Conservation (phyloP, 2,113 vertebrate genomes). For the Brachyhypopomus gauderio region DNA sequence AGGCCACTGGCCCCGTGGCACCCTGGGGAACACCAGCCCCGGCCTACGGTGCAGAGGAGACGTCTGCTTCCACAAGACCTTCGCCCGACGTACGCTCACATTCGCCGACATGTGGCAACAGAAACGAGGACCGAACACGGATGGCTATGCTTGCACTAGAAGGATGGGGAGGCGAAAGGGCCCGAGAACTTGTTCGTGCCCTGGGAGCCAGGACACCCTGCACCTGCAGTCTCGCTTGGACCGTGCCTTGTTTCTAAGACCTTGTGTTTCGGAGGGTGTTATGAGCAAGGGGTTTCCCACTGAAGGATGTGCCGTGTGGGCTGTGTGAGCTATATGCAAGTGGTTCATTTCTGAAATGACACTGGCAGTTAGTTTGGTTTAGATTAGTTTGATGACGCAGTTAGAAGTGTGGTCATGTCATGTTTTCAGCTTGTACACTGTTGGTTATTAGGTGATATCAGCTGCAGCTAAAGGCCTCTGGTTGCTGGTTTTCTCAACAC, state of each 20-base stretch:
- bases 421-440: not conserved
- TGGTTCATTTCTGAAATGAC: not conserved
- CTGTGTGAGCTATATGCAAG: not conserved
- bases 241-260: not conserved
- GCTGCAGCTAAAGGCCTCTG: not conserved
- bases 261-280: not conserved
- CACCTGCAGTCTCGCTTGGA: slow-evolving; percentile 15
- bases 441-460: not conserved
- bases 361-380: slow-evolving; percentile 20
- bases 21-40: slow-evolving; percentile 38
- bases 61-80: not conserved
- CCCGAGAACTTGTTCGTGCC: slow-evolving; percentile 24
- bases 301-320: not conserved
- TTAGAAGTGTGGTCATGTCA: not conserved
- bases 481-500: not conserved
- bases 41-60: slow-evolving; percentile 27
- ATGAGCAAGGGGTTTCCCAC: not conserved
- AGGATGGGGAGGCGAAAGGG: not conserved
- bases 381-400: not conserved
- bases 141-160: slow-evolving; percentile 30
- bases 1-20: slow-evolving; percentile 36
- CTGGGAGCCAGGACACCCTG: slow-evolving; percentile 11
- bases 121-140: slow-evolving; percentile 22
- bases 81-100: no score
- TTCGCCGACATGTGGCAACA: not conserved